Evolutionary conservation across 2,797 vertebrate genomes (phyloP).

Genomic region (Rhinella marina): DNA sequence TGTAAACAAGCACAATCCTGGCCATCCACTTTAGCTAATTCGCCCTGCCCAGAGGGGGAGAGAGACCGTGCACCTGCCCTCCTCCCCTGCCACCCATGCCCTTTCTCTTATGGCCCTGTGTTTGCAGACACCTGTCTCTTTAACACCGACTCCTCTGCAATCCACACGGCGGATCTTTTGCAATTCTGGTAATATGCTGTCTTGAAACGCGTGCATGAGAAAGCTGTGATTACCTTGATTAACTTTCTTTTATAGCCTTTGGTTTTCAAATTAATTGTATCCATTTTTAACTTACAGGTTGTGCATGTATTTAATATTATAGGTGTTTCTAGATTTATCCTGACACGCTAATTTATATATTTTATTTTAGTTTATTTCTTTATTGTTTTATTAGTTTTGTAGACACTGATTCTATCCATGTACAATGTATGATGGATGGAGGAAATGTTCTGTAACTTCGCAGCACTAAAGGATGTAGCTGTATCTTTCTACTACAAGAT

Average conservation of each 20-base stretch:
- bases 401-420: not conserved
- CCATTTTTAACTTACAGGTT: too few relatives aligned
- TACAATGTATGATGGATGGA: not conserved
- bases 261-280: not conserved
- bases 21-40: conserved; percentile 82
- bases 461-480: not conserved
- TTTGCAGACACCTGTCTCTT: conserved; percentile 39
- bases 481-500: not conserved
- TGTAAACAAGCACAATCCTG: conserved; percentile 86
- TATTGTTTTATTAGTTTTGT: not conserved
- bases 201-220: not conserved
- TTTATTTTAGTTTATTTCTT: not conserved
- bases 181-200: conserved; percentile 35
- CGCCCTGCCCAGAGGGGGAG: conserved; percentile 77
- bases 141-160: conserved; percentile 17
- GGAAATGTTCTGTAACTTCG: not conserved
- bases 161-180: conserved; percentile 4
- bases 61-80: conserved; percentile 20
- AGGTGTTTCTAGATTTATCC: not conserved
- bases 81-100: conserved; percentile 10
- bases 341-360: not conserved
- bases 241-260: not conserved
- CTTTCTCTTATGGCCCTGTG: conserved; percentile 37
- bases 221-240: not conserved
- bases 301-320: not conserved